Conservation (phyloP, 2,888 invertebrate species). For the Mechanitis mazaeus region DNA sequence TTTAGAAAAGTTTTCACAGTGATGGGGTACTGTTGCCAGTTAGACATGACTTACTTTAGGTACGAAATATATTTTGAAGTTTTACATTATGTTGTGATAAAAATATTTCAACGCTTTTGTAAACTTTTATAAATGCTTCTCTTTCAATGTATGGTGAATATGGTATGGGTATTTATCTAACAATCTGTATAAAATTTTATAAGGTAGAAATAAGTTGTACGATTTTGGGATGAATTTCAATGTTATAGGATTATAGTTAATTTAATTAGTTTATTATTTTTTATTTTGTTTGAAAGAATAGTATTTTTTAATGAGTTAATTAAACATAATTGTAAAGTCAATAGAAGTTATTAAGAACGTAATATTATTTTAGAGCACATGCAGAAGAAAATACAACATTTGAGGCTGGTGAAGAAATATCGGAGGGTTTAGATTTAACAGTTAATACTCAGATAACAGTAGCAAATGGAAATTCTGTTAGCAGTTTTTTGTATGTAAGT, state of each 20-base stretch:
- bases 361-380: constrained; percentile 36
- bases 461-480: constrained; percentile 29
- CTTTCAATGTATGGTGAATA: no score
- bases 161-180: no score
- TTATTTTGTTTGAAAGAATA: no score
- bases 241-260: neutral
- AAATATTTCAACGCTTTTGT: no score
- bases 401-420: constrained; percentile 41
- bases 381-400: constrained; percentile 39
- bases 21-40: constrained; percentile 58
- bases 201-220: no score
- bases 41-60: constrained; percentile 56
- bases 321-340: neutral
- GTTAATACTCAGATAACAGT: constrained; percentile 36
- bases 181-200: no score
- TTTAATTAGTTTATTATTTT: neutral
- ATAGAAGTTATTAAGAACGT: neutral
- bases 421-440: constrained; percentile 46
- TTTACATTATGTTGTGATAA: neutral
- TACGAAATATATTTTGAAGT: constrained; percentile 26
- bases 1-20: constrained; percentile 47
- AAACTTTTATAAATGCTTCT: no score
- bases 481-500: constrained; percentile 43
- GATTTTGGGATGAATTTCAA: no score
- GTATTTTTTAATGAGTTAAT: no score